Evolutionary conservation across 2,113 vertebrate genomes (phyloP).

Genomic region (Myotis yumanensis): DNA sequence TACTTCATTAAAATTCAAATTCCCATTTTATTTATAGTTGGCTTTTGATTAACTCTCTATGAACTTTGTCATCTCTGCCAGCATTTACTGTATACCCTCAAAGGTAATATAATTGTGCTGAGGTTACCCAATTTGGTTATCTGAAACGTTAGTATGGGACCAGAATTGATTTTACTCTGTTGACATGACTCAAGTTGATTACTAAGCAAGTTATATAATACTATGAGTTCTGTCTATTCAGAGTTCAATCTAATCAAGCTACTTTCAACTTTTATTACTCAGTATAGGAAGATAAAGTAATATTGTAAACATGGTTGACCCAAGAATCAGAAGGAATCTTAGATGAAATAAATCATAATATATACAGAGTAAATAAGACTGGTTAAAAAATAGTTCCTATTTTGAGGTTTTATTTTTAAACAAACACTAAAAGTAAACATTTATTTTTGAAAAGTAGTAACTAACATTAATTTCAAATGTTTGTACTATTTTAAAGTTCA

Average conservation of each 20-base stretch:
- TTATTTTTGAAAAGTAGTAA: slow-evolving; percentile 35
- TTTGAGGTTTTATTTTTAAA: slow-evolving; percentile 70
- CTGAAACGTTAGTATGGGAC: slow-evolving; percentile 13
- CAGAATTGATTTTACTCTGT: slow-evolving; percentile 25
- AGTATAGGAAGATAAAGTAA: slow-evolving; percentile 75
- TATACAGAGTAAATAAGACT: slow-evolving; percentile 67
- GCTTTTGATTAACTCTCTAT: background rate
- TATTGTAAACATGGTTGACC: slow-evolving; percentile 73
- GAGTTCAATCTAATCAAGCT: slow-evolving; percentile 75
- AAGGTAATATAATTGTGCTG: slow-evolving; percentile 32
- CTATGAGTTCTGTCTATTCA: background rate
- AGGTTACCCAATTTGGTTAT: background rate
- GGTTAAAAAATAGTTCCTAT: slow-evolving; percentile 57
- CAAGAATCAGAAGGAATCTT: slow-evolving; percentile 74
- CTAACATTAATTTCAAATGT: background rate
- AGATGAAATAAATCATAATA: slow-evolving; percentile 76
- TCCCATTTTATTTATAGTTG: background rate
- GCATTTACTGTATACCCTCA: background rate
- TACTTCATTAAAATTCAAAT: background rate
- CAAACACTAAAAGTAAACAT: slow-evolving; percentile 63
- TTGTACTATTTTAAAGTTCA: background rate
- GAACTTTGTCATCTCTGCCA: background rate
- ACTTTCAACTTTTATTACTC: slow-evolving; percentile 76
- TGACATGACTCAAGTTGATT: slow-evolving; percentile 5
- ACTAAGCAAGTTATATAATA: slow-evolving; percentile 48